These are phyloP conservation scores for Eristalis pertinax DNA, from an alignment of 2,888 invertebrate species.

Conservation along the genomic window DNA sequence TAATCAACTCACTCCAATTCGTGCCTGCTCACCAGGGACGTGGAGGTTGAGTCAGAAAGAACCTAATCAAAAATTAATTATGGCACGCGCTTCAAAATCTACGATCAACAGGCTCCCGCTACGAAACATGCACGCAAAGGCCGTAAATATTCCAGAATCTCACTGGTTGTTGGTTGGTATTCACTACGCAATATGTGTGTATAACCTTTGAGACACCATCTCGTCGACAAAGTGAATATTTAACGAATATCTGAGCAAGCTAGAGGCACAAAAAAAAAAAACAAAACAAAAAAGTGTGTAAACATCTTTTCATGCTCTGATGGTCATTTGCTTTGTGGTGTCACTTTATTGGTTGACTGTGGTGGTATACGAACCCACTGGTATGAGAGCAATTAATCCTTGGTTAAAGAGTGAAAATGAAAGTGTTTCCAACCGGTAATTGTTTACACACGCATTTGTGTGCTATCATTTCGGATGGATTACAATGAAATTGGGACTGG, in stretches of 20 bases:
- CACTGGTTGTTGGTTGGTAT: not conserved
- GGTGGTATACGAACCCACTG: not conserved
- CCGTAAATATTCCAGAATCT: constrained; percentile 22
- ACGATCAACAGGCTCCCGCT: constrained; percentile 31
- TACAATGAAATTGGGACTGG: not conserved
- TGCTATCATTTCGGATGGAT: not conserved
- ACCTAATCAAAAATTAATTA: constrained; percentile 13
- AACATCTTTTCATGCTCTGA: constrained; percentile 7
- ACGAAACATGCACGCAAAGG: constrained; percentile 13
- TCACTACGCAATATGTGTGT: not conserved
- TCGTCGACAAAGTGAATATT: constrained; percentile 23
- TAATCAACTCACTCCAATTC: not conserved
- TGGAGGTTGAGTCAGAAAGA: not conserved
- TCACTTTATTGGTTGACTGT: not conserved
- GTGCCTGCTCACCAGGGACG: not conserved
- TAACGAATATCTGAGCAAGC: not conserved
- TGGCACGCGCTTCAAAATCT: constrained; percentile 13
- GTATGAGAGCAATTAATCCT: not conserved
- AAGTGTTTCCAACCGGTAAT: constrained; percentile 10
- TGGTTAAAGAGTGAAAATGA: constrained; percentile 30
- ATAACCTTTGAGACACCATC: not conserved
- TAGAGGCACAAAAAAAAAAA: not conserved
- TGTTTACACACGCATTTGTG: not conserved
- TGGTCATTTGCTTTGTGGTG: constrained; percentile 7
- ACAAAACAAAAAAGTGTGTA: constrained; percentile 4